Conservation (phyloP, 1,140 invertebrate species). For the Pogonomyrmex californicus region DNA sequence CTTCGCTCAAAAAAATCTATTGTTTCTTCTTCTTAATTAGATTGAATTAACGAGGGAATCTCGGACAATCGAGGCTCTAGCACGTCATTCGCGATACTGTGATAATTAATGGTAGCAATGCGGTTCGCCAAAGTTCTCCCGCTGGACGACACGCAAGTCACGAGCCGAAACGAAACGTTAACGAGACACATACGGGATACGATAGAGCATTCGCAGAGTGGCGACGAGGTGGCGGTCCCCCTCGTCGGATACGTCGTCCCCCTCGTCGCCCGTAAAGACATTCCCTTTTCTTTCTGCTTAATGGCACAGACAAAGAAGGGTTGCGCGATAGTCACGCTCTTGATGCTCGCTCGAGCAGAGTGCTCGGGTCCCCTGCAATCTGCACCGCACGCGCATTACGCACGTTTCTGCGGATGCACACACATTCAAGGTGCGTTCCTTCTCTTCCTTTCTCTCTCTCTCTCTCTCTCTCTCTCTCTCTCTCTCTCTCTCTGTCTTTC, state of each 20-base stretch:
- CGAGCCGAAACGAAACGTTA: slow-evolving; percentile 49
- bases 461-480: background rate
- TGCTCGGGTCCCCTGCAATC: slow-evolving; percentile 44
- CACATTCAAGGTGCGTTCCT: slow-evolving; percentile 42
- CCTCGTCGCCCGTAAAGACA: background rate
- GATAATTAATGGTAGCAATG: slow-evolving; percentile 18
- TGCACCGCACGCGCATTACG: slow-evolving; percentile 55
- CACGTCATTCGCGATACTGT: background rate
- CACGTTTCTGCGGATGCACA: slow-evolving; percentile 54
- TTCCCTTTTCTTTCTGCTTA: slow-evolving; percentile 40
- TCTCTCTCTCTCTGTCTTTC: background rate
- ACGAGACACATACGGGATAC: slow-evolving; percentile 38
- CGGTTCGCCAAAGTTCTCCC: slow-evolving; percentile 1
- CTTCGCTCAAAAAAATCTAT: background rate
- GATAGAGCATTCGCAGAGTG: slow-evolving; percentile 24
- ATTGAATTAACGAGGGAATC: background rate
- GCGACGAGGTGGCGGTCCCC: background rate
- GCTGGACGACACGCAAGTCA: slow-evolving; percentile 42
- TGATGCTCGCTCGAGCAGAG: background rate
- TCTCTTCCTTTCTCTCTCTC: background rate
- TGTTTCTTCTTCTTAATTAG: background rate
- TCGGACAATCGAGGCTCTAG: background rate
- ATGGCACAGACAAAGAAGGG: slow-evolving; percentile 55
- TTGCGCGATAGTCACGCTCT: slow-evolving; percentile 50
- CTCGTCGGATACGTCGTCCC: background rate